Base-by-base conservation (phyloP, 2,888 invertebrate genomes). In the Sminthurinus aureus region DNA sequence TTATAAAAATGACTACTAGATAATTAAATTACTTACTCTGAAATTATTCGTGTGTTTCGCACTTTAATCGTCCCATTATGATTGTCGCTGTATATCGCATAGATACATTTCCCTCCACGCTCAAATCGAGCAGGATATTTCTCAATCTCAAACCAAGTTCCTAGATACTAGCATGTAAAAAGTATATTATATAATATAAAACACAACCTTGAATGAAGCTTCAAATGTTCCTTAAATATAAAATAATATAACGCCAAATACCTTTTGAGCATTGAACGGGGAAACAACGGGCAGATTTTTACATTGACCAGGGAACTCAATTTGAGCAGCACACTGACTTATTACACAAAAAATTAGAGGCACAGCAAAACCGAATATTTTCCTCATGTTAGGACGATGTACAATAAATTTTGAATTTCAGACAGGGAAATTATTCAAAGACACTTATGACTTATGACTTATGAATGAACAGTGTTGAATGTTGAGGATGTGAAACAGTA, bases 81-180 rank as follows among this genome's bases (percentile, higher is more conserved):
- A 0, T 93, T 93, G 90, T 92, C 92, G 26, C 94, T 93, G 90
- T 95, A 95, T 90, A 94, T 94, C 15, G 94, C 93, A 89, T 93
- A 93, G 84, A 95, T 94, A 89, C 95, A 95, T 85, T 94, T 92
- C 79, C 93, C 93, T 1, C 93, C 94, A 15, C 94, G 91, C 90
- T 95, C 95, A 12, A 93, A 92, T 85, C 95, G 92, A 52, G 94
- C 94, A 90, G 95, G 95, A 90, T 94, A 95, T 84, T 94, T 92
- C 90, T 95, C 95, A 0, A 93, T 92, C 90, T 95, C 95, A 89
- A 94, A 95, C 95, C 95, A 95, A 82, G 93, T 92, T 20, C 95
- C 95, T 89, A 94, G 90, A 90, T 94, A 95, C 90, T 93, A 91
- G 0, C n/a, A n/a, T n/a, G n/a, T n/a, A 89, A 89, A 84, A 67